Evolutionary conservation across 2,888 invertebrate genomes (phyloP), one percentile per base, ranked within the genome.

Genomic region (Ormyrus rosae): DNA sequence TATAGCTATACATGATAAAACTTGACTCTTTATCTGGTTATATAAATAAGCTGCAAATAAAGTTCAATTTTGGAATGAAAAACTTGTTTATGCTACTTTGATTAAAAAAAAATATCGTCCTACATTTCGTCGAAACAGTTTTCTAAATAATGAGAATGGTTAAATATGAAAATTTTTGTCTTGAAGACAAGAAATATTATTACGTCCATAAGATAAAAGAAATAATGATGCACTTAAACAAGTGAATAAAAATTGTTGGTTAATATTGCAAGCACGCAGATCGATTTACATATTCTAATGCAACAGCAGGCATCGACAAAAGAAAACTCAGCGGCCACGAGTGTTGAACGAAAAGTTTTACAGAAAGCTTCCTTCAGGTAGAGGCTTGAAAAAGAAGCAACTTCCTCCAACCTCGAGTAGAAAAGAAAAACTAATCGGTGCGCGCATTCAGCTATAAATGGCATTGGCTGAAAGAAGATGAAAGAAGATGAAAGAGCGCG

Each of bases 1-100:
- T 34, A 71, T n/a, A n/a, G n/a, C n/a, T 51, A 60, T 11, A 19
- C 13, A 34, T 45, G 60, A 71, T 71, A 71, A 69, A 61, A 7
- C 34, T 60, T n/a, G 34, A 46, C 9, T 61, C 48, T 34, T 70
- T 58, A 71, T 71, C 60, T 51, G 51, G 58, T 50, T 58, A 61
- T 5, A 34, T 50, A 51, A 60, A 58, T 34, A 60, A 60, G 34
- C 34, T 70, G n/a, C 48, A 56, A 65, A 46, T 48, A 7, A n/a
- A 34, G 3, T 34, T 58, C 60, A 34, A 4, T 50, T 60, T 45
- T 5, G 7, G 10, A 3, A 55, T 55, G 10, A 11, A 67, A 19
- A 10, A 11, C 50, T 46, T 13, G 8, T 53, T 55, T 55, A 11
- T 34, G 55, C 46, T 10, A 6, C 9, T 53, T 6, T 53, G 6